Evolutionary conservation across 2,113 vertebrate genomes (phyloP), one percentile per base, ranked within the genome.

Genomic region (Furnarius figulus): DNA sequence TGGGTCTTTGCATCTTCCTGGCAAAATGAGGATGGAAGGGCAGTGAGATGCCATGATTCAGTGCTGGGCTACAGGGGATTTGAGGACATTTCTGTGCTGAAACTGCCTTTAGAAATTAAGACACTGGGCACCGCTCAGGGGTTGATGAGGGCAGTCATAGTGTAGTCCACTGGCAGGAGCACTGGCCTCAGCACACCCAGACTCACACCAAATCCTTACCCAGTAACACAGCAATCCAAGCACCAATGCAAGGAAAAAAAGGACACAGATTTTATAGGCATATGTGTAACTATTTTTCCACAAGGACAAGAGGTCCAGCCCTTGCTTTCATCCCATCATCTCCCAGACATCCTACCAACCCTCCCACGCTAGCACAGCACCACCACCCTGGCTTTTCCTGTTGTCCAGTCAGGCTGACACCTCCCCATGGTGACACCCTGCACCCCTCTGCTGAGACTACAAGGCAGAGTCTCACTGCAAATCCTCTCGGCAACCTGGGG

Each of bases 1-100:
- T 23, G 14, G 14, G 27, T 76, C 31, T 56, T 65, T 0, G 0
- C 33, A 58, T 21, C 6, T 30, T 49, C 6, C n/a, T 42, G 8
- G 20, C 37, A 62, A 85, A 91, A 79, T 4, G 18, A 93, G 40
- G 25, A 22, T n/a, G 30, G 66, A 85, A 83, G 72, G 46, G 12
- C 68, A 39, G 28, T 1, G 15, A 82, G 59, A 73, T 47, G 67
- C 21, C 24, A 21, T 0, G 5, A 21, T 14, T 27, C 8, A 0
- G 37, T 42, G 37, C 71, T 89, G n/a, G n/a, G 24, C 91, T 67
- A 18, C 40, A 53, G 28, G 7, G 33, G 14, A 7, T 46, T 46
- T 73, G 23, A 33, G 40, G 70, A 72, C 53, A 35, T 42, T 42
- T 39, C 58, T 44, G 10, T 33, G 49, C 52, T 79, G 53, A 73